Base-by-base conservation (phyloP, 2,888 invertebrate species). In the Acronicta psi region DNA sequence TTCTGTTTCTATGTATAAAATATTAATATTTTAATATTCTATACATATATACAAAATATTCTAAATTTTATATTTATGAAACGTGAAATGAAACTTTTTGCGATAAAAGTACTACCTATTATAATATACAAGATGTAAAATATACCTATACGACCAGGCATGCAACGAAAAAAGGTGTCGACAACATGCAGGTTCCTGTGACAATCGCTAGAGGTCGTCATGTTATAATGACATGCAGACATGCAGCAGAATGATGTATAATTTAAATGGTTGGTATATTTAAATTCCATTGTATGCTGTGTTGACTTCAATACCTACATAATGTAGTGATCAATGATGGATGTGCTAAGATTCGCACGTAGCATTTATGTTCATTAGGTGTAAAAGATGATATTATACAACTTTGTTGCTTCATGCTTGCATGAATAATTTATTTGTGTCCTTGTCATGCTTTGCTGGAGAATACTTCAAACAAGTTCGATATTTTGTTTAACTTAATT, bases 51-150 rank as follows among this genome's bases (percentile, higher is more conserved):
- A n/a, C n/a, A n/a, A n/a, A n/a, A n/a, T n/a, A n/a, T n/a, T n/a
- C n/a, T n/a, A n/a, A n/a, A n/a, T n/a, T n/a, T n/a, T n/a, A n/a
- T n/a, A n/a, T n/a, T n/a, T n/a, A n/a, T n/a, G n/a, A n/a, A n/a
- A n/a, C n/a, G n/a, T n/a, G n/a, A n/a, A n/a, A n/a, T 23, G 6
- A 3, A 23, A 23, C 13, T 72, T 67, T 61, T 70, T 61, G 17
- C 41, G 11, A 29, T 29, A 29, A 29, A 11, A 25, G 4, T 37
- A 11, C 38, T 43, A 54, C 45, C 76, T 79, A 77, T 73, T 72
- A 84, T 82, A 83, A 82, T 83, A 77, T 79, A 69, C 79, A 85
- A 77, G 75, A n/a, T n/a, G n/a, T n/a, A n/a, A n/a, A n/a, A n/a
- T n/a, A n/a, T n/a, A n/a, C n/a, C n/a, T n/a, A n/a, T n/a, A n/a